Evolutionary conservation across 2,888 invertebrate genomes (phyloP), one percentile per base, ranked within the genome.

Genomic region (Clepsis dumicolana): DNA sequence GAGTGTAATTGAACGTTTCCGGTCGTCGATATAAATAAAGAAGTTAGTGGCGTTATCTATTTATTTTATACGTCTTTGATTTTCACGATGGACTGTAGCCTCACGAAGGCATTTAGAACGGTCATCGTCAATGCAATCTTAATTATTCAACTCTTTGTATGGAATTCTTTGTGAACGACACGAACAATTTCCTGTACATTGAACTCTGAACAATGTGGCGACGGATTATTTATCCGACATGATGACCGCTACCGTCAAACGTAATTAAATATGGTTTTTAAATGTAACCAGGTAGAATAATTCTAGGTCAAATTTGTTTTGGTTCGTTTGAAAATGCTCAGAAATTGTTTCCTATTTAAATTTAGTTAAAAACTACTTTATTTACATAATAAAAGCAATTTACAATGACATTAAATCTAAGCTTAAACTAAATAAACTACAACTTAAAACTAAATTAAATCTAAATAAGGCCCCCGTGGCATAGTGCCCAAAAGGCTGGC

Each of bases 341-440:
- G 75, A 73, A 74, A 76, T 77, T 72, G 85, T 88, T 87, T 87
- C 89, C 89, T 88, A 87, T 84, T 80, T 72, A 70, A 71, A 70
- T 72, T 77, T 68, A 74, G 72, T 76, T 70, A 70, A n/a, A n/a
- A n/a, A n/a, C n/a, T n/a, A n/a, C n/a, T n/a, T n/a, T n/a, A n/a
- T n/a, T n/a, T n/a, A n/a, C n/a, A n/a, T n/a, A n/a, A n/a, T n/a
- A n/a, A n/a, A n/a, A n/a, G n/a, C n/a, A n/a, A n/a, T n/a, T n/a
- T n/a, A n/a, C n/a, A n/a, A n/a, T n/a, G n/a, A n/a, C n/a, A n/a
- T n/a, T n/a, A n/a, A n/a, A n/a, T n/a, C n/a, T n/a, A n/a, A n/a
- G n/a, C n/a, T n/a, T n/a, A n/a, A n/a, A n/a, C n/a, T n/a, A n/a
- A n/a, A n/a, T n/a, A n/a, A n/a, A n/a, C n/a, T n/a, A n/a, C n/a